Base-by-base conservation (phyloP, 2,113 vertebrate species). In the Cyprinodon brontotheroides region DNA sequence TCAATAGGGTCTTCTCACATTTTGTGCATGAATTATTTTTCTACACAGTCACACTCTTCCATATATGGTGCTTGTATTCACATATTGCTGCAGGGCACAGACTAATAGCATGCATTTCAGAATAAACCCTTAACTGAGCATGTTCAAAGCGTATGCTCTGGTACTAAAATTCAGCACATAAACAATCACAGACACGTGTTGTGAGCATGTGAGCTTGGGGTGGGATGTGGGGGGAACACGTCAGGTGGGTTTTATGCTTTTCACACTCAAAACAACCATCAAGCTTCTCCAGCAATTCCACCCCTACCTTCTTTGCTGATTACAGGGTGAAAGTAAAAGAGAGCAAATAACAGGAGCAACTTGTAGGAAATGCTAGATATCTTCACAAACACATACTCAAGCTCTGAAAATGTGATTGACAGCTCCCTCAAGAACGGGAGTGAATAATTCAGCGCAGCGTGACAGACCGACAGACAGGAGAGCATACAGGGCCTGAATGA, bases 401-500 rank as follows among this genome's bases (percentile, higher is more conserved):
- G 67, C 70, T 63, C 66, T 7, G 14, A 39, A 66, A 73, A 65
- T 38, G 64, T 90, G 89, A 91, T 86, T 88, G 88, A 87, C 89
- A 88, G 87, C 74, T 89, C 88, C 91, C 88, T 79, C 66, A 81
- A 90, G 89, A 86, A 57, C 74, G 65, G 68, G 14, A 59, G 85
- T 89, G 77, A 91, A 92, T 89, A 76, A 92, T 90, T 90, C 87
- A 90, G 72, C 78, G 67, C 71, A 64, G 72, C 78, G 67, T 83
- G 82, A 88, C 48, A 53, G 78, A 76, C 65, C 11, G 61, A 83
- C 84, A 78, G 84, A 87, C 84, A 83, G 84, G 50, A 63, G 71
- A 61, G 63, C 81, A 64, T 7, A 57, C 67, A 85, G 77, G 72
- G 39, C 65, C 10, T 5, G 73, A 45, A 65, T 0, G 47, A 59